Base-by-base conservation (phyloP, 92 coral and sea anemone species). In the Pocillopora grandis region DNA sequence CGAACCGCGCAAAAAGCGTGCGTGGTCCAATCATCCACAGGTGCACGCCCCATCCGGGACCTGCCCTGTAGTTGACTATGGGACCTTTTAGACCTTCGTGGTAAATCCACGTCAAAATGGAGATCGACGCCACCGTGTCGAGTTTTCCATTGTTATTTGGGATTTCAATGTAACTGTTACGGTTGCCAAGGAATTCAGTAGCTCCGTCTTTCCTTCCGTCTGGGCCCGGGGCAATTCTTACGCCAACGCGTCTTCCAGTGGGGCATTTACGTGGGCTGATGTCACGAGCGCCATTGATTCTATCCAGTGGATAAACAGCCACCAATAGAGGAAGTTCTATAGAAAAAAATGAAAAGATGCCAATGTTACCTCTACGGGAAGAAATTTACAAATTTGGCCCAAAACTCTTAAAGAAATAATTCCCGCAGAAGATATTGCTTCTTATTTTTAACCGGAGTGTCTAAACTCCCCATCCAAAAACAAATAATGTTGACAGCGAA, bases 241-340 rank as follows among this genome's bases (percentile, higher is more conserved):
- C 93, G 9, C 91, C 70, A 21, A 37, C 65, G 57, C 87, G 79
- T 59, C 93, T 86, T 75, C 92, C 98, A 9, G 90, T 85, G 48
- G 98, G 98, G 67, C 90, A 88, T 27, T 84, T 58, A 17, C 93
- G 90, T 12, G 74, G 42, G 67, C 81, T 76, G 33, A 66, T 71
- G 42, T 94, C 98, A 76, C 84, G 80, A 11, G 86, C 92, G 18
- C 92, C 81, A n/a, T 82, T 76, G 2, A 68, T 58, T 66, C 85
- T 85, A 79, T 86, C 87, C 76, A 94, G 79, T 49, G 98, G 98
- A 74, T 94, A 94, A n/a, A 94, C 61, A 35, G 98, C 98, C 11
- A 84, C 80, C 15, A 91, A 87, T 3, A 85, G 76, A 17, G 85
- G 91, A 42, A 84, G 89, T 35, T 74, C 91, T 86, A 71, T 64